Evolutionary conservation across 2,113 vertebrate species (phyloP).

Genomic region (Xiphias gladius): DNA sequence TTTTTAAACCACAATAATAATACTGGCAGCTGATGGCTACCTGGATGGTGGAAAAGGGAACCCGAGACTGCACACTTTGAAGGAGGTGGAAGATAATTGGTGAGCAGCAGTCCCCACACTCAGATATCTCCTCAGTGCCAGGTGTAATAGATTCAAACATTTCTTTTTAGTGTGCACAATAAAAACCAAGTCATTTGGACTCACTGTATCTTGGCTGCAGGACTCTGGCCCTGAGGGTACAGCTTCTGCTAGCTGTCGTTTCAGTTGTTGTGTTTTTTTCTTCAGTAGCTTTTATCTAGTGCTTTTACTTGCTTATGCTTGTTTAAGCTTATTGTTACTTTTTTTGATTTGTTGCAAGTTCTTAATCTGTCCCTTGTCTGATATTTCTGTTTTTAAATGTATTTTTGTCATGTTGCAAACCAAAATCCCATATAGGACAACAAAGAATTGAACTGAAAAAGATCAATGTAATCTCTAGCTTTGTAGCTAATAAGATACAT

Average conservation of each 20-base stretch:
- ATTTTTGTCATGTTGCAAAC: not conserved
- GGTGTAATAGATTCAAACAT: conserved; percentile 12
- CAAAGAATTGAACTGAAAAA: not conserved
- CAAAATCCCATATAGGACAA: not conserved
- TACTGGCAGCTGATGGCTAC: not conserved
- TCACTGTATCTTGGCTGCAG: conserved; percentile 30
- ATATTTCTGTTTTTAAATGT: conserved; percentile 1
- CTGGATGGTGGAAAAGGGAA: not conserved
- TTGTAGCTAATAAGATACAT: not conserved
- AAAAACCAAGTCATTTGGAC: conserved; percentile 54
- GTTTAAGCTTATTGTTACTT: conserved; percentile 1
- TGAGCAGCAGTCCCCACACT: not conserved
- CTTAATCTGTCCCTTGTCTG: conserved; percentile 14
- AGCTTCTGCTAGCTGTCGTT: conserved; percentile 12
- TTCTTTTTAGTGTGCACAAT: conserved; percentile 38
- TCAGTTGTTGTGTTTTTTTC: not conserved
- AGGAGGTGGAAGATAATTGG: not conserved
- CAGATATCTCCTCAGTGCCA: not conserved
- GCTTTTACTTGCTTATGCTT: not conserved
- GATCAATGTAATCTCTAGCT: not conserved
- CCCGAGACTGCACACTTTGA: not conserved
- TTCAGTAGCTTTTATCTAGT: conserved; percentile 2
- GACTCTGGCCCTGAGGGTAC: conserved; percentile 20
- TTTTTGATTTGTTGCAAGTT: conserved; percentile 20
- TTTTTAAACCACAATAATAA: not conserved